Percentiles rank a stretch among this genome's conserved stretches.
phyloP scores from a whole-genome alignment of 2,113 vertebrate species.

The Oryzias melastigma region DNA sequence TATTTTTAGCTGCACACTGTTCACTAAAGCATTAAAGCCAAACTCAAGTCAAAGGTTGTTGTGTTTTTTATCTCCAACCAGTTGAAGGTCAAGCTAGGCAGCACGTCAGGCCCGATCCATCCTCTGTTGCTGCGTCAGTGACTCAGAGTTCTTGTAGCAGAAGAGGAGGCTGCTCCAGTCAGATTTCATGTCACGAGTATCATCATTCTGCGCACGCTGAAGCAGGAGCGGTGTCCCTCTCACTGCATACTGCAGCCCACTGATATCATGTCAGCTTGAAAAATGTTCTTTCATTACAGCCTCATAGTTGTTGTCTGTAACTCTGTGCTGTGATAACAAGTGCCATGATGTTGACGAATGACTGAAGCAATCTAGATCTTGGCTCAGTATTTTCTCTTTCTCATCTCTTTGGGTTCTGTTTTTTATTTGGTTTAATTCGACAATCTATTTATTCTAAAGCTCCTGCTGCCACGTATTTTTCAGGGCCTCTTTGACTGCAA shows the following conservation, averaged over 20 bases:
- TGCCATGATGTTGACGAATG: not conserved
- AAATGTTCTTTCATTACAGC: conserved; percentile 4
- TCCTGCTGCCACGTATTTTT: too few species aligned
- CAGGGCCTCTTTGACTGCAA: too few species aligned
- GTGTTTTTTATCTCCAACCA: conserved; percentile 37
- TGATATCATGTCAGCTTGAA: conserved; percentile 7
- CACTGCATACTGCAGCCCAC: conserved; percentile 1
- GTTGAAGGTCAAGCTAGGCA: conserved; percentile 57
- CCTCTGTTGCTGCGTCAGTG: conserved; percentile 40
- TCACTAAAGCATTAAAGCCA: conserved; percentile 8
- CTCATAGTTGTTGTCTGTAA: not conserved
- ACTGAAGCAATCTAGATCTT: not conserved
- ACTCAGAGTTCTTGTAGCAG: conserved; percentile 39
- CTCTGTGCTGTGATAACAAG: not conserved
- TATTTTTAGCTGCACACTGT: not conserved
- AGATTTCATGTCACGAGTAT: conserved; percentile 13
- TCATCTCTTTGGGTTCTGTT: conserved; percentile 1
- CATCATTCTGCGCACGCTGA: conserved; percentile 17
- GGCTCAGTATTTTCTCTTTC: not conserved
- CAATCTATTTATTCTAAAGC: too few species aligned
- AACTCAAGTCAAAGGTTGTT: conserved; percentile 26
- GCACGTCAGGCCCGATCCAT: conserved; percentile 52
- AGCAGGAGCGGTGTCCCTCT: conserved; percentile 25
- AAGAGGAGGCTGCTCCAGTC: conserved; percentile 19
- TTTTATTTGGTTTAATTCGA: too few species aligned